Percentiles rank a stretch among this genome's conserved stretches.
phyloP scores from a whole-genome alignment of 1,140 invertebrate species.

The Drosophila trapezifrons region DNA sequence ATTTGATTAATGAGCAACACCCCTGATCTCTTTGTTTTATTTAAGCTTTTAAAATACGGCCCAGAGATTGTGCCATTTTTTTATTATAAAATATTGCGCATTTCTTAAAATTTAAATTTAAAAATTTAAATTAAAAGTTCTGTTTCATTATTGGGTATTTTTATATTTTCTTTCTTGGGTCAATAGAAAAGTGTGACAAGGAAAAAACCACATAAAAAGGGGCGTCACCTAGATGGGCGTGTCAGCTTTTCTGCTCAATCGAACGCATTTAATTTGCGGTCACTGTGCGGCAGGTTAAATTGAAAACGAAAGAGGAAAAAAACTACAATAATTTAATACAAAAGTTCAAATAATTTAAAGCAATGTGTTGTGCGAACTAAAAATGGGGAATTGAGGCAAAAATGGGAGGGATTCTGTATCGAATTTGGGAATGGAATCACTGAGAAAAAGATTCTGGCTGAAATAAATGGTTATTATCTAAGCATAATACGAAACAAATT shows the following conservation, averaged over 20 bases:
- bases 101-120: background rate
- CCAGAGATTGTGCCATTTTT: conserved; percentile 8
- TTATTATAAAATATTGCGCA: background rate
- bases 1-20: conserved; percentile 74
- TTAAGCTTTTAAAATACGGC: conserved; percentile 23
- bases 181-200: conserved; percentile 40
- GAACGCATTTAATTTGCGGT: conserved; percentile 75
- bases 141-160: no score
- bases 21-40: conserved; percentile 5
- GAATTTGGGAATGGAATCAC: conserved; percentile 1
- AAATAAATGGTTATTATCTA: no score
- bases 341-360: conserved; percentile 28
- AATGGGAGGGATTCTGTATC: background rate
- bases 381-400: background rate
- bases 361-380: background rate
- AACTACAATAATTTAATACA: conserved; percentile 26
- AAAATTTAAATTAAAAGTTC: no score
- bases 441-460: background rate
- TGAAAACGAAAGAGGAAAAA: background rate
- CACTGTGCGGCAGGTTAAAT: conserved; percentile 17
- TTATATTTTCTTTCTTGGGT: background rate
- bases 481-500: no score
- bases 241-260: conserved; percentile 46
- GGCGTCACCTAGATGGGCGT: conserved; percentile 7
- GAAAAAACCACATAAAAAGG: conserved; percentile 23